These are phyloP conservation scores for Chrysomallon squamiferum DNA, from an alignment of 1,140 invertebrate species.

Conservation along the genomic window DNA sequence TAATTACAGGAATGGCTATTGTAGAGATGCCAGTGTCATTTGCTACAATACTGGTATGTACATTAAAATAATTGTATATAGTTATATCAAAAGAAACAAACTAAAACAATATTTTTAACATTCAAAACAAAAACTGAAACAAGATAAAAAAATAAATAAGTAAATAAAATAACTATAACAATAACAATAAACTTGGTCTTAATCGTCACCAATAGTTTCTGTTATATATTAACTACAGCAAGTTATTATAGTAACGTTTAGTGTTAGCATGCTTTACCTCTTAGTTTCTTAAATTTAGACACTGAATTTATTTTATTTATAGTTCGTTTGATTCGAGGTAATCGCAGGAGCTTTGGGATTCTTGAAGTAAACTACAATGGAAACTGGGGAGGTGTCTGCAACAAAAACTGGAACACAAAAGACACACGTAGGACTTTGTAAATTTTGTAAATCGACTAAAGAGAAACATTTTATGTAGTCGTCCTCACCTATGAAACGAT, in stretches of 20 bases:
- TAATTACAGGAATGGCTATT: conserved; percentile 13
- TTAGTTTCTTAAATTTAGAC: too few relatives aligned
- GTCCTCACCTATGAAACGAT: too few relatives aligned
- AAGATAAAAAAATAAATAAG: too few relatives aligned
- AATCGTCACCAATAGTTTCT: too few relatives aligned
- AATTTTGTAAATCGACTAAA: not conserved
- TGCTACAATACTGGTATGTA: conserved; percentile 30
- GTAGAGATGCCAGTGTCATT: conserved; percentile 26
- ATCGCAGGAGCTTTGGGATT: conserved; percentile 19
- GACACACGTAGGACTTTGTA: conserved; percentile 18
- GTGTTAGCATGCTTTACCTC: too few relatives aligned
- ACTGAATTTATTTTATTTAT: conserved; percentile 3
- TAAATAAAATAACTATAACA: too few relatives aligned
- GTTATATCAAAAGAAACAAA: not conserved
- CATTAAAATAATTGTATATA: not conserved
- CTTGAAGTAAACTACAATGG: conserved; percentile 27
- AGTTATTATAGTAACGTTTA: too few relatives aligned
- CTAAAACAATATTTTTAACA: not conserved
- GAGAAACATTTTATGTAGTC: too few relatives aligned
- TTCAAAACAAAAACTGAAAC: too few relatives aligned
- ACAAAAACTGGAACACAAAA: conserved; percentile 20
- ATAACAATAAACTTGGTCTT: too few relatives aligned
- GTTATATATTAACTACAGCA: too few relatives aligned
- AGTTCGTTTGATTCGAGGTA: conserved; percentile 28
- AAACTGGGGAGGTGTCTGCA: conserved; percentile 37